Percentiles rank a stretch among this genome's conserved stretches.
phyloP scores from a whole-genome alignment of 2,888 invertebrate genomes.

The Drosophila hamatofila region DNA sequence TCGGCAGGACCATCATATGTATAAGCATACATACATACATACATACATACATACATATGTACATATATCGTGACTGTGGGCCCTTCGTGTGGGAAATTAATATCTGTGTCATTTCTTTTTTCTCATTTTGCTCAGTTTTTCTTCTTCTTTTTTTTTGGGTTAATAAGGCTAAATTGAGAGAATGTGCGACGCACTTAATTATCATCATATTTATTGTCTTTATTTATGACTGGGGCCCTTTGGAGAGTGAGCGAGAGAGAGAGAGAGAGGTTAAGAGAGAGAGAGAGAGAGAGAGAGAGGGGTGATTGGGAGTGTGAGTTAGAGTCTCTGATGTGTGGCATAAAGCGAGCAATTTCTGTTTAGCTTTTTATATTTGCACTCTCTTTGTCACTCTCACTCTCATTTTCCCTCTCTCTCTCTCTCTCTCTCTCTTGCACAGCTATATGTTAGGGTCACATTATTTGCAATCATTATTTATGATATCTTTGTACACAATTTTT shows the following conservation, averaged over 20 bases:
- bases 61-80: constrained; percentile 43
- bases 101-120: constrained; percentile 75
- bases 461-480: constrained; percentile 62
- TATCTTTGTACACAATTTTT: constrained; percentile 11
- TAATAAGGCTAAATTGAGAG: constrained; percentile 82
- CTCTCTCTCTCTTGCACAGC: neutral
- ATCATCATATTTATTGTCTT: constrained; percentile 82
- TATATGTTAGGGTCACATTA: constrained; percentile 50
- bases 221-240: constrained; percentile 59
- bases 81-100: constrained; percentile 72
- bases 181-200: constrained; percentile 81
- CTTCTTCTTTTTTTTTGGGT: constrained; percentile 63
- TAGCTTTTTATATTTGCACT: constrained; percentile 23
- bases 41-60: too few species aligned
- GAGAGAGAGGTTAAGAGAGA: neutral
- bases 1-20: constrained; percentile 24
- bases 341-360: constrained; percentile 14
- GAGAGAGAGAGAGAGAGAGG: neutral
- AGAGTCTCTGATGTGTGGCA: constrained; percentile 7
- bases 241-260: neutral
- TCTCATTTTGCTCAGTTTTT: constrained; percentile 8
- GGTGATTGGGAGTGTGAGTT: neutral
- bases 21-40: constrained; percentile 18
- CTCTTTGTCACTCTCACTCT: neutral
- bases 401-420: neutral